phyloP scores from a whole-genome alignment of 2,888 invertebrate species.

The Drosophila nr. medialis region DNA sequence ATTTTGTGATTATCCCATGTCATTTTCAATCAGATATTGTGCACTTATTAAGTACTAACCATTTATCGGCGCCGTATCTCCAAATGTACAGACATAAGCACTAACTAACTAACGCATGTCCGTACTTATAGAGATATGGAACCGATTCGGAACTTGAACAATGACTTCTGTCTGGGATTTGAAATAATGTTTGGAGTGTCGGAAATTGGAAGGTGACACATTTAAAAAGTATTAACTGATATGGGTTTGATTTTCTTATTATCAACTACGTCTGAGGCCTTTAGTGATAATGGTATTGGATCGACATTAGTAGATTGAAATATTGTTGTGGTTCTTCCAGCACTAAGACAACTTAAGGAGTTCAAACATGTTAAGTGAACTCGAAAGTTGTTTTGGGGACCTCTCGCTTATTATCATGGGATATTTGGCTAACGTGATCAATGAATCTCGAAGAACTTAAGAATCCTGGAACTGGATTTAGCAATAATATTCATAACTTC shows the following conservation, averaged over 20 bases:
- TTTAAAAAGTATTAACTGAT: background rate
- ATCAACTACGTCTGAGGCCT: background rate
- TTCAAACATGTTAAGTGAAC: no score
- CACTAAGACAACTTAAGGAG: no score
- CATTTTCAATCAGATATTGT: constrained; percentile 1
- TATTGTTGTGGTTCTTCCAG: background rate
- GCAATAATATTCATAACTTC: background rate
- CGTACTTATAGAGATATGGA: background rate
- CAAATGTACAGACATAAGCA: background rate
- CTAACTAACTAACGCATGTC: background rate
- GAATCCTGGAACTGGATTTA: background rate
- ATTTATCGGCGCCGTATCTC: background rate
- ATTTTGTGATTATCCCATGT: constrained; percentile 2
- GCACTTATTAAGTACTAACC: background rate
- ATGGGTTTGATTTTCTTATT: background rate
- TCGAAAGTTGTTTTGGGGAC: no score
- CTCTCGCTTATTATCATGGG: no score
- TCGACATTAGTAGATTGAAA: background rate
- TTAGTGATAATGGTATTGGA: background rate
- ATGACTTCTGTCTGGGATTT: background rate
- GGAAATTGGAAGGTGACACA: background rate
- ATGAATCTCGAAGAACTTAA: background rate
- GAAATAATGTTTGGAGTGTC: background rate
- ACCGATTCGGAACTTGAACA: background rate
- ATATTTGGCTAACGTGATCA: no score